Conservation (phyloP, 2,888 invertebrate genomes). For the Thyatira batis region DNA sequence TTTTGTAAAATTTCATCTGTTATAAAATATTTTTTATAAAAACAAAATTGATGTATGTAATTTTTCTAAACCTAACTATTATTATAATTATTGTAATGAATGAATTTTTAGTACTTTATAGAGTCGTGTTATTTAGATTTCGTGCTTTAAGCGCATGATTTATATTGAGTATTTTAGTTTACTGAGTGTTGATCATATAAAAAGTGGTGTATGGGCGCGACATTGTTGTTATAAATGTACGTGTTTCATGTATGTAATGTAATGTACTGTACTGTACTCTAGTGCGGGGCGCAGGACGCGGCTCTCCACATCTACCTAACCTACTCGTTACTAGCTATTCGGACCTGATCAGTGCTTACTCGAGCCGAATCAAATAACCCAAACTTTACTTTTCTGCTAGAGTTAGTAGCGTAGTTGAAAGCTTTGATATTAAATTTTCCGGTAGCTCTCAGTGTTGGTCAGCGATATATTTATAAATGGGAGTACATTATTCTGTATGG, state of each 20-base stretch:
- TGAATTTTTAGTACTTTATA: constrained; percentile 47
- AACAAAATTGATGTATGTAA: constrained; percentile 43
- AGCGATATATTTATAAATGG: constrained; percentile 3
- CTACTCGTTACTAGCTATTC: neutral
- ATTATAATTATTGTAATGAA: constrained; percentile 34
- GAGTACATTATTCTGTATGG: constrained; percentile 6
- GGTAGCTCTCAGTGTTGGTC: constrained; percentile 21
- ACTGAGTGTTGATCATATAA: constrained; percentile 60
- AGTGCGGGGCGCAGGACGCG: constrained; percentile 23
- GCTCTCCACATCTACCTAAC: constrained; percentile 14
- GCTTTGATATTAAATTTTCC: constrained; percentile 12
- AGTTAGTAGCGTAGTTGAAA: constrained; percentile 19
- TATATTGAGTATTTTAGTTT: constrained; percentile 67
- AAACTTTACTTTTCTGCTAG: constrained; percentile 8
- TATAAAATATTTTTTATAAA: constrained; percentile 47
- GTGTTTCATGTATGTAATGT: constrained; percentile 32
- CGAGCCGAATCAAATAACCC: constrained; percentile 7
- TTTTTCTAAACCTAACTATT: constrained; percentile 42
- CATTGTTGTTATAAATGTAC: constrained; percentile 43
- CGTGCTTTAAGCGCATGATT: constrained; percentile 77
- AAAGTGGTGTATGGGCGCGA: constrained; percentile 65
- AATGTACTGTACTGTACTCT: constrained; percentile 10
- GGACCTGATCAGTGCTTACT: constrained; percentile 9
- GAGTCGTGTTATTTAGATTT: constrained; percentile 60
- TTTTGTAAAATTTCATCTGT: constrained; percentile 45